Percentiles rank a stretch among this genome's conserved stretches.
phyloP scores from a whole-genome alignment of 2,113 vertebrate genomes.

The Semnopithecus entellus region DNA sequence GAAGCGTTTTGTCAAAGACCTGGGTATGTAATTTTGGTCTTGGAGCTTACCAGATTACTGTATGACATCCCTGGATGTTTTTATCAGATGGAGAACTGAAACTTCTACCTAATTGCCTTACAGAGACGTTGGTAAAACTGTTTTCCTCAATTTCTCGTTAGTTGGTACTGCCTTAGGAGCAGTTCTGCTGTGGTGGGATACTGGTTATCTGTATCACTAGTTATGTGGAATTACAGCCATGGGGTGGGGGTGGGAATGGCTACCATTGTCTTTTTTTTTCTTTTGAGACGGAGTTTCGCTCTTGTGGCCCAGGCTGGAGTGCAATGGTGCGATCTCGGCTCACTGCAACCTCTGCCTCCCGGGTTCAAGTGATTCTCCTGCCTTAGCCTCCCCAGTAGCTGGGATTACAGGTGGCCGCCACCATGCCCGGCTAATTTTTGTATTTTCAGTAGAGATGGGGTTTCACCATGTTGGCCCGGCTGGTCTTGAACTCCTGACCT shows the following conservation, averaged over 20 bases:
- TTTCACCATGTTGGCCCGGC: too few relatives aligned
- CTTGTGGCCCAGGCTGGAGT: too few relatives aligned
- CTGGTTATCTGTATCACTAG: conserved; percentile 56
- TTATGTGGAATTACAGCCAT: conserved; percentile 71
- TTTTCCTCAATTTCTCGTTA: background rate
- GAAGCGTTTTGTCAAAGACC: conserved; percentile 93
- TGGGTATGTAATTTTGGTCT: conserved; percentile 85
- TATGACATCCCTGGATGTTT: conserved; percentile 6
- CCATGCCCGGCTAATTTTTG: too few relatives aligned
- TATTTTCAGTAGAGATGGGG: too few relatives aligned
- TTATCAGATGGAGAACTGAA: conserved; percentile 28
- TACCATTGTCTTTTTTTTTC: background rate
- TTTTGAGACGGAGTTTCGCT: too few relatives aligned
- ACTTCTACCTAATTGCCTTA: background rate
- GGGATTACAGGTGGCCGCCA: too few relatives aligned
- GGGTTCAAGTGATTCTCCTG: too few relatives aligned
- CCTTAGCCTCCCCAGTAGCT: too few relatives aligned
- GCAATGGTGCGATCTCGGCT: too few relatives aligned
- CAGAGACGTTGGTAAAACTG: background rate
- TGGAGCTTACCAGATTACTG: background rate
- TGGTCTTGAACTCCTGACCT: too few relatives aligned
- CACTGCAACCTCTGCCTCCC: too few relatives aligned
- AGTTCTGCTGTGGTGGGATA: conserved; percentile 53
- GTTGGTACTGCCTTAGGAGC: background rate
- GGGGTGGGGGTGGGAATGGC: background rate